Percentiles rank a stretch among this genome's conserved stretches.
These are phyloP conservation scores for Lerema accius DNA, from an alignment of 1,140 invertebrate genomes.

Conservation along the genomic window DNA sequence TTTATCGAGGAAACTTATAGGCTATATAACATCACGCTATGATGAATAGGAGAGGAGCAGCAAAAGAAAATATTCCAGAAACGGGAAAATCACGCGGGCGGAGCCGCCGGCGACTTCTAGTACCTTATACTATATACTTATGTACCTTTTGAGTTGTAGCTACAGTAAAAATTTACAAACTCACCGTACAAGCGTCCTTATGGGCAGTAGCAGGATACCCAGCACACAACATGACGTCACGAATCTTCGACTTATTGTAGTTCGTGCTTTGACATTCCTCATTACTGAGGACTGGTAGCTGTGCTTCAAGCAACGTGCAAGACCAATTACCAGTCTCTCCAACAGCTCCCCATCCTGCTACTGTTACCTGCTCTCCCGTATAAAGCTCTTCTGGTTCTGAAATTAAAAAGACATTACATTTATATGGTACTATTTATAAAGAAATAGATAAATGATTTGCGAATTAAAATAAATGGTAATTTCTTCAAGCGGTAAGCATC, in stretches of 20 bases:
- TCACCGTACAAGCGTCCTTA: constrained; percentile 93
- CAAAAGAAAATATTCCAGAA: too few species aligned
- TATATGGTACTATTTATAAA: too few species aligned
- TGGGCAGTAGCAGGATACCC: constrained; percentile 89
- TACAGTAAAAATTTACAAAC: too few species aligned
- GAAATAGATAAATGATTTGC: too few species aligned
- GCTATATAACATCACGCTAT: too few species aligned
- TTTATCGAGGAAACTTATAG: too few species aligned
- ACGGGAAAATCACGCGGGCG: too few species aligned
- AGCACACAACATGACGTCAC: constrained; percentile 93
- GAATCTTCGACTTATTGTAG: constrained; percentile 90
- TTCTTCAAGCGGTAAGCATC: too few species aligned
- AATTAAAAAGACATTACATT: background rate
- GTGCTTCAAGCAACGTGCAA: constrained; percentile 90
- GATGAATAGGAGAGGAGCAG: too few species aligned
- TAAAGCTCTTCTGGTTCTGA: constrained; percentile 84
- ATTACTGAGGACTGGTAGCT: constrained; percentile 91
- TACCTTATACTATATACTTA: background rate
- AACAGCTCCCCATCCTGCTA: constrained; percentile 93
- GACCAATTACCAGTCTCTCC: constrained; percentile 91
- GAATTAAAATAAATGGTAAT: too few species aligned
- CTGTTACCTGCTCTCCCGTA: constrained; percentile 86
- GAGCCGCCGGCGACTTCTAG: too few species aligned
- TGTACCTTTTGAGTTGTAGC: too few species aligned
- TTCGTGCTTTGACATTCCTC: constrained; percentile 89